Evolutionary conservation across 2,888 invertebrate species (phyloP).

Genomic region (Mongoloraphidia duomilia): DNA sequence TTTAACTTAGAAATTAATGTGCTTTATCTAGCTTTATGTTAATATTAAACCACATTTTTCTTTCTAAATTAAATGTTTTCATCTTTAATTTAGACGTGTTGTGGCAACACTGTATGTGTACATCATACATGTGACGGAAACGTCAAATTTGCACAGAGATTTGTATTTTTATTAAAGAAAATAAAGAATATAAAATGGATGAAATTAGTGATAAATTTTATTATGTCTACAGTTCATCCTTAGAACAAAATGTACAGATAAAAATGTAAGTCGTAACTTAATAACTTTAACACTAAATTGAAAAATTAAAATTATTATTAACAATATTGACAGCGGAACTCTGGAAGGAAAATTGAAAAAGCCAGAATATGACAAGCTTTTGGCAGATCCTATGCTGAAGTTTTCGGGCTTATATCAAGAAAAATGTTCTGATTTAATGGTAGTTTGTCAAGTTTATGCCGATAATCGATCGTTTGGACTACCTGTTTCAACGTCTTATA

Average conservation of each 20-base stretch:
- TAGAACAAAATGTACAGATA: conserved; percentile 74
- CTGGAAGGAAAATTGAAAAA: conserved; percentile 80
- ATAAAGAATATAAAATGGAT: conserved; percentile 36
- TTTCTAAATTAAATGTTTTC: too few relatives aligned
- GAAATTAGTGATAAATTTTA: conserved; percentile 66
- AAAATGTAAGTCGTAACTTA: conserved; percentile 61
- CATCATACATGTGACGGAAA: too few relatives aligned
- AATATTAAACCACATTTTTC: too few relatives aligned
- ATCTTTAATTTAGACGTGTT: too few relatives aligned
- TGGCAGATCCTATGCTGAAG: conserved; percentile 77
- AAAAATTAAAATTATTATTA: conserved; percentile 9
- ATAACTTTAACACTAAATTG: conserved; percentile 10
- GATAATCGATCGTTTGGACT: conserved; percentile 70
- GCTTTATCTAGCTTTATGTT: too few relatives aligned
- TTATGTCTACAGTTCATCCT: conserved; percentile 83
- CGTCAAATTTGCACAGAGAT: too few relatives aligned
- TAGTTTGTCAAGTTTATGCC: conserved; percentile 72
- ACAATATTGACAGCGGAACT: conserved; percentile 55
- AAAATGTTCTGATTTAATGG: conserved; percentile 69
- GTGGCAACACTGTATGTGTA: too few relatives aligned
- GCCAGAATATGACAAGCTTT: conserved; percentile 75
- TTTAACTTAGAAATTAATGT: too few relatives aligned
- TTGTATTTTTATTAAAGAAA: too few relatives aligned
- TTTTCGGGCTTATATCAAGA: conserved; percentile 81
- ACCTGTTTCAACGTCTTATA: conserved; percentile 81